Evolutionary conservation across 2,113 vertebrate species (phyloP), one percentile per base, ranked within the genome.

Genomic region (Zosterops borbonicus): DNA sequence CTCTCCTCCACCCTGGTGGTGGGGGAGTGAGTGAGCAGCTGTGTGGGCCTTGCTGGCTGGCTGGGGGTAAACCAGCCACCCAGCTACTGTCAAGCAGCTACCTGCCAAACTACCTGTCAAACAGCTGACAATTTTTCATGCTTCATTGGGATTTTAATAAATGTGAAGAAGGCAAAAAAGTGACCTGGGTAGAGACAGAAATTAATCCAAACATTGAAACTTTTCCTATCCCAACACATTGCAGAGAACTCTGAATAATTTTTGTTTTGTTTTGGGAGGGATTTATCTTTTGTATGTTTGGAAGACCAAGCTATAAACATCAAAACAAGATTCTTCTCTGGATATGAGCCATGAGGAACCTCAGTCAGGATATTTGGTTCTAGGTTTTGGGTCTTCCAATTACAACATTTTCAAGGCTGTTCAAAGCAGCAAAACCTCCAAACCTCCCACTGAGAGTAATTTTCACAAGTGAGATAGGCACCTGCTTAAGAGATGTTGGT

Each of bases 1-100:
- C n/a, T 60, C 22, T 68, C 23, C 22, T 23, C 18, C 18, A 44
- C 22, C 14, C 33, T 8, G 5, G 14, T 28, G 44, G 44, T 33
- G 37, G 52, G 5, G 12, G 37, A 31, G 5, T 35, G 23, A 74
- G 11, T 3, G 2, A 56, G 28, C 0, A 0, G 7, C 14, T n/a
- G 7, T 9, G 5, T 3, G 9, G 25, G 14, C 27, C 46, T 31
- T 52, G 9, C 2, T 15, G 52, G 3, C 9, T 60, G 33, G 18
- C 55, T 69, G 23, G 33, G 14, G 18, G 14, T 69, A 39, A 39
- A 60, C 14, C 47, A 37, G 37, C 37, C 37, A 37, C 9, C 37
- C 37, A 37, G 37, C 37, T 37, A 37, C 37, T 37, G 37, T 37
- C 37, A 37, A 37, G 37, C 37, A 37, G 37, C 37, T 37, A 37